Evolutionary conservation across 1,140 invertebrate species (phyloP), one percentile per base, ranked within the genome.

Genomic region (Drosophila kikkawai): DNA sequence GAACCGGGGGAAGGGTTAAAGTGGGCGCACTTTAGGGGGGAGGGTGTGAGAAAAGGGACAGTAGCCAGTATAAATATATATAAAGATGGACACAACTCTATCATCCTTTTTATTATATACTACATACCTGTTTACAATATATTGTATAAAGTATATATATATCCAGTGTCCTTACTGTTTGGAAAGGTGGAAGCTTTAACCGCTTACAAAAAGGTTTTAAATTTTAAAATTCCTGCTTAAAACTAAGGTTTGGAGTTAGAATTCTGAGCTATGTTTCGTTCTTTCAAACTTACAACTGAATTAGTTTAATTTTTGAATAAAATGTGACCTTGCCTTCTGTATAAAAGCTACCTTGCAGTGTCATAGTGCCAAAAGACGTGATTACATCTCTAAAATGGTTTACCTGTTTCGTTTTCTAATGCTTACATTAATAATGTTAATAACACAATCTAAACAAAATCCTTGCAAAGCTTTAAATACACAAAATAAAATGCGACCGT

Each of bases 71-170:
- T 22, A 42, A 53, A 48, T 17, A 22, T n/a, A 69, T 67, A 67
- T 65, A 66, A 29, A 29, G 26, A 37, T 67, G 66, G 39, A 22
- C 37, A 69, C 50, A 53, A 37, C 66, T 69, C 39, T 45, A 67
- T 69, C 45, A 50, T 44, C 39, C 32, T 37, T 42, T 66, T 69
- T 41, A 50, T 26, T 41, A 61, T 36, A 17, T 51, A 15, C 51
- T 15, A 11, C 15, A 36, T 26, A 50, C 47, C 48, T 56, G 48
- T 41, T 19, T 11, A 32, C 4, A 55, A 22, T 41, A 19, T 17
- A 17, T 39, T n/a, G 26, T 29, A 17, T 36, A 19, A 9, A 42
- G 3, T 47, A 7, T 26, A 7, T 22, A 37, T 22, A n/a, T 56
- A 56, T 37, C 32, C 34, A 22, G 19, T 19, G 19, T 19, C 19